These are phyloP conservation scores for Aquatica leii DNA, from an alignment of 2,888 invertebrate species.

Conservation along the genomic window DNA sequence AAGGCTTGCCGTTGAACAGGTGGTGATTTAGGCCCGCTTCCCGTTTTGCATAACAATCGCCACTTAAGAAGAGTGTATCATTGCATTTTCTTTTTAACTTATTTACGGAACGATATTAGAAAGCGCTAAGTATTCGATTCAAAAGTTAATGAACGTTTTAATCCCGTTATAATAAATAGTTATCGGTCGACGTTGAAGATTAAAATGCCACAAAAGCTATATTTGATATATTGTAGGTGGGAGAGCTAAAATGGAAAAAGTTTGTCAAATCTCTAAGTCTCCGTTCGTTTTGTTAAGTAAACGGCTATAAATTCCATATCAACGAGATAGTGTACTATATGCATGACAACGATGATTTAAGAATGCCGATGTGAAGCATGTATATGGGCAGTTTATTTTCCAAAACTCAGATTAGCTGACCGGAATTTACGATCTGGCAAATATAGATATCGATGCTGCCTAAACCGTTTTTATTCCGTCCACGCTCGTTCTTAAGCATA, in stretches of 20 bases:
- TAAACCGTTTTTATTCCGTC: neutral
- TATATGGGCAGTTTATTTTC: constrained; percentile 47
- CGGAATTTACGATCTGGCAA: constrained; percentile 28
- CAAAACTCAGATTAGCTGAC: constrained; percentile 44
- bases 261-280: constrained; percentile 29
- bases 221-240: constrained; percentile 10
- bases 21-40: constrained; percentile 58
- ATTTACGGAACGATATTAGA: constrained; percentile 61
- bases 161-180: constrained; percentile 52
- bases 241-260: constrained; percentile 12
- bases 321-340: constrained; percentile 36
- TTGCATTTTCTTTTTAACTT: constrained; percentile 58
- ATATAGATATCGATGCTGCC: constrained; percentile 18
- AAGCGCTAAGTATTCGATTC: constrained; percentile 59
- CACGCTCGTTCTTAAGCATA: constrained; percentile 17
- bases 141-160: constrained; percentile 58
- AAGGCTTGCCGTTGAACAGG: constrained; percentile 58
- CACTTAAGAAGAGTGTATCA: constrained; percentile 60
- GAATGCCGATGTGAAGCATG: constrained; percentile 40
- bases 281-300: constrained; percentile 17
- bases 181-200: neutral
- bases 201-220: constrained; percentile 2
- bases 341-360: constrained; percentile 39
- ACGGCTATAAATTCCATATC: constrained; percentile 42
- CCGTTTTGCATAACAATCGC: constrained; percentile 63